Base-by-base conservation (phyloP, 1,140 invertebrate genomes). In the Penaeus chinensis region DNA sequence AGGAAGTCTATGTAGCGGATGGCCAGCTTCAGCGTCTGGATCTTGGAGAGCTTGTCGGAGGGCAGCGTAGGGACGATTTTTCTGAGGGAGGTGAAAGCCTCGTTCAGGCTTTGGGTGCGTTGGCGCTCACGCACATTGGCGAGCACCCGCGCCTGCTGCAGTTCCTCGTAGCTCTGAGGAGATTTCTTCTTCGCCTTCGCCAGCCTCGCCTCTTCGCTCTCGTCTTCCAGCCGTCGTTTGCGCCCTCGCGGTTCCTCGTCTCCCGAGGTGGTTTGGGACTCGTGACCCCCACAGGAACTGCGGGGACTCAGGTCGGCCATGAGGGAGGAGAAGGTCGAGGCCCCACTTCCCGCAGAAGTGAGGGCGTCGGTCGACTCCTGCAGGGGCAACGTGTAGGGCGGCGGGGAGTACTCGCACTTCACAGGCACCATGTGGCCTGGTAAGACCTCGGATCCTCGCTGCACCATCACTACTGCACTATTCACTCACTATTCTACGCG, bases 11-110 rank as follows among this genome's bases (percentile, higher is more conserved):
- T 99, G 92, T 99, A 99, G 76, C 96, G 94, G 7, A 97, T 95
- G 0, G 99, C 99, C 76, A 99, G 93, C 91, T 98, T 98, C 0
- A 99, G 93, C 0, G 99, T 99, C 92, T 99, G 98, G 65, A 99
- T 99, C 93, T 99, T 99, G 90, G 96, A 98, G 16, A 99, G 93
- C 93, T 99, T 99, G 92, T 99, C 99, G 84, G 97, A 99, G 0
- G 99, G 99, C 88, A 99, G 92, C 0, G 98, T 99, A 0, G 99
- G 99, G 90, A 99, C 99, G 90, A 98, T 98, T 92, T 97, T 96
- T 54, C 98, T 93, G 2, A 99, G 93, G 62, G 96, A 95, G 1
- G 96, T 95, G 93, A 99, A 99, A 0, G 98, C 98, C 90, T 99
- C 97, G 93, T 99, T 99, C 65, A 99, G 93, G 88, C 96, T 97